A percentile compares a stretch with the other conserved stretches of the same genome.
phyloP scores from a whole-genome alignment of 1,140 invertebrate genomes.

The Macrobrachium nipponense region DNA sequence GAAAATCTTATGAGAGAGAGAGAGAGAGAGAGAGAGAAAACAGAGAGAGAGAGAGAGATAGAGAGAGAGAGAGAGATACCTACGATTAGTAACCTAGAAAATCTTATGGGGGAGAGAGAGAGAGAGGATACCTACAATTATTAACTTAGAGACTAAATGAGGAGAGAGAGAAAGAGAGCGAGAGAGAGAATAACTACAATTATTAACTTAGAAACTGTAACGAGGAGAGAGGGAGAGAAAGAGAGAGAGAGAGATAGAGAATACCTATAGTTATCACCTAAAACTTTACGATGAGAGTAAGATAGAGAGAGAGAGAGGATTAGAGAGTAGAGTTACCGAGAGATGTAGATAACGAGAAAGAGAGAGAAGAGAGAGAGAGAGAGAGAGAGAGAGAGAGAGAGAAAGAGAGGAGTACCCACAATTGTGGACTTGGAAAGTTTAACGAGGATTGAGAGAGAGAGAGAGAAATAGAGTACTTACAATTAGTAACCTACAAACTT shows the following conservation, averaged over 20 bases:
- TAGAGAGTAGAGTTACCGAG: conserved; percentile 1
- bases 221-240: conserved; percentile 21
- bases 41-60: too few species aligned
- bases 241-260: conserved; percentile 23
- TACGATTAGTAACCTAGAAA: neutral
- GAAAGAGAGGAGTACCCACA: neutral
- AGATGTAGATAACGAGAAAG: neutral
- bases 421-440: too few species aligned
- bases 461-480: neutral
- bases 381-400: conserved; percentile 15
- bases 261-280: neutral
- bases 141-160: neutral
- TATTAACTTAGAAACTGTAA: conserved; percentile 3
- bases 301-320: conserved; percentile 1
- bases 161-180: neutral
- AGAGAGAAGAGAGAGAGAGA: conserved; percentile 1
- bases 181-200: neutral
- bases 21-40: neutral
- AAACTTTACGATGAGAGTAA: neutral
- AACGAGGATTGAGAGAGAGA: neutral
- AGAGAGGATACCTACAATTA: neutral
- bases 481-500: neutral
- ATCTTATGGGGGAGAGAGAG: neutral
- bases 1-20: neutral
- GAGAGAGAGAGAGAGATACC: too few species aligned